Percentiles rank a stretch among this genome's conserved stretches.
phyloP scores from a whole-genome alignment of 2,888 invertebrate species.

The Torymus texanus region DNA sequence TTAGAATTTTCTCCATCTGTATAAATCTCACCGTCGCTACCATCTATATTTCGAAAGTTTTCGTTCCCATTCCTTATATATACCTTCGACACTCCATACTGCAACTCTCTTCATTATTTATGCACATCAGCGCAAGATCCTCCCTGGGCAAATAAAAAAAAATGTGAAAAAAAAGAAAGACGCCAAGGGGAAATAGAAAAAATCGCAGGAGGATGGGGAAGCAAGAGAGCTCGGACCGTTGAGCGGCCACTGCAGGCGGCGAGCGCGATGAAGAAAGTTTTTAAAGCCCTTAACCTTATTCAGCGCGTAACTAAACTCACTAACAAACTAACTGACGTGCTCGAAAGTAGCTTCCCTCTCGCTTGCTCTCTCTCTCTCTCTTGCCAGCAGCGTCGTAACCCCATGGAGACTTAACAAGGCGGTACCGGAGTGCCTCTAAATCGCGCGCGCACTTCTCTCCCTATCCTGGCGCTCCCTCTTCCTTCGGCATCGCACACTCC shows the following conservation, averaged over 20 bases:
- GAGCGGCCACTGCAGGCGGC: constrained; percentile 20
- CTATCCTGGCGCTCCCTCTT: background rate
- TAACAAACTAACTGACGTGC: constrained; percentile 67
- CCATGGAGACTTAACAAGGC: constrained; percentile 68
- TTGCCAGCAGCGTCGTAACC: constrained; percentile 62
- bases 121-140: no score
- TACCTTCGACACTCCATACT: no score
- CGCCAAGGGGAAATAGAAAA: constrained; percentile 31
- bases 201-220: background rate
- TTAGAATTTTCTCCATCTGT: no score
- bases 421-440: constrained; percentile 63
- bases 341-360: constrained; percentile 63
- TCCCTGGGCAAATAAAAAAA: constrained; percentile 5
- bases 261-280: constrained; percentile 64
- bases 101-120: no score
- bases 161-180: constrained; percentile 8
- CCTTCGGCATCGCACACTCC: background rate
- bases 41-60: no score
- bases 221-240: constrained; percentile 6
- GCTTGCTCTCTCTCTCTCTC: background rate
- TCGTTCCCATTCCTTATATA: no score
- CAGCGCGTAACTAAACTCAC: constrained; percentile 65
- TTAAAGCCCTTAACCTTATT: constrained; percentile 68
- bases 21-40: no score
- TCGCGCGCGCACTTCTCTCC: constrained; percentile 54